A percentile compares a stretch with the other conserved stretches of the same genome.
Conservation (phyloP, 2,797 vertebrate genomes). For the Myripristis jacobus region DNA sequence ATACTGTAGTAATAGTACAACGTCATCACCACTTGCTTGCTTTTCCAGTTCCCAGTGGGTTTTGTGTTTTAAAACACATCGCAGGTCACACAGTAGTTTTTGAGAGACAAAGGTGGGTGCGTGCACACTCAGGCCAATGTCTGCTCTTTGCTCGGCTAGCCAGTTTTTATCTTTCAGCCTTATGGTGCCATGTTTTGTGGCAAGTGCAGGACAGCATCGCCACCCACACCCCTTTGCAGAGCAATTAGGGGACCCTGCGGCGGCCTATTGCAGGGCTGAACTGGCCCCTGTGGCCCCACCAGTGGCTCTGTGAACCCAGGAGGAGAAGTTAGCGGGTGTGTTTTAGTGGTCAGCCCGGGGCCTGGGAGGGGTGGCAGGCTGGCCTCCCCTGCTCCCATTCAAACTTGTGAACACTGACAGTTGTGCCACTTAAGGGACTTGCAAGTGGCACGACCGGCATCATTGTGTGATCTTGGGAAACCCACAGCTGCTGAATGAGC, state of each 20-base stretch:
- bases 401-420: slow-evolving; percentile 84
- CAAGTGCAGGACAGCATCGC: slow-evolving; percentile 43
- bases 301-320: slow-evolving; percentile 72
- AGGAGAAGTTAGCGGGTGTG: slow-evolving; percentile 79
- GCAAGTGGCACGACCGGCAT: slow-evolving; percentile 83
- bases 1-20: too few relatives aligned
- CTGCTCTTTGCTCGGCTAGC: slow-evolving; percentile 12
- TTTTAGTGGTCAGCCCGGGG: slow-evolving; percentile 80
- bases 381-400: slow-evolving; percentile 77
- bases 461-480: slow-evolving; percentile 91
- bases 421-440: slow-evolving; percentile 82
- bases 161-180: slow-evolving; percentile 54
- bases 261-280: slow-evolving; percentile 60
- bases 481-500: slow-evolving; percentile 89
- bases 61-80: too few relatives aligned
- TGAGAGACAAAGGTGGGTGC: slow-evolving; percentile 1
- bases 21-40: too few relatives aligned
- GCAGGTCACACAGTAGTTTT: too few relatives aligned
- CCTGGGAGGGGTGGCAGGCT: slow-evolving; percentile 56
- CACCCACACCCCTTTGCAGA: slow-evolving; percentile 51
- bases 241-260: slow-evolving; percentile 78
- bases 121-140: not conserved
- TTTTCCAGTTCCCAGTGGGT: too few relatives aligned
- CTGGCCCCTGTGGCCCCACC: slow-evolving; percentile 77
- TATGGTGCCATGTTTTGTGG: slow-evolving; percentile 65